Percentiles rank a stretch among this genome's conserved stretches.
phyloP scores from a whole-genome alignment of 2,113 vertebrate genomes.

The Leuciscus idus region DNA sequence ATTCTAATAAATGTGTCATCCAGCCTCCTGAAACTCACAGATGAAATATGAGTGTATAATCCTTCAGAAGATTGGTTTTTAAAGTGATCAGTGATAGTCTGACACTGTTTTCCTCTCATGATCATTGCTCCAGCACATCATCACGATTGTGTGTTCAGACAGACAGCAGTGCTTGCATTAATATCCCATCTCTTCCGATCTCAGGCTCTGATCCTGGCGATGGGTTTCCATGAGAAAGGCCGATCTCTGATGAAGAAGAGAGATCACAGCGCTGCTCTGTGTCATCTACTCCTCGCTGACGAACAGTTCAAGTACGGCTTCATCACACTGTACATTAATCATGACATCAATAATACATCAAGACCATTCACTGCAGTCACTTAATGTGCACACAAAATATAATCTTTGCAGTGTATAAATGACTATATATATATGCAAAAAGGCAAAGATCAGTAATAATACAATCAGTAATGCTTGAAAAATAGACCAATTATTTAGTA shows the following conservation, averaged over 20 bases:
- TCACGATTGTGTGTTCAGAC: constrained; percentile 12
- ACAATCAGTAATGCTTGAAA: background rate
- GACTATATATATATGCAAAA: background rate
- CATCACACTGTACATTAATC: background rate
- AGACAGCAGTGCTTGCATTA: background rate
- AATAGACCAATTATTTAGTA: no score
- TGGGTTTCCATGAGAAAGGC: constrained; percentile 96
- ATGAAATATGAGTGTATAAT: background rate
- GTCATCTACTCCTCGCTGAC: constrained; percentile 90
- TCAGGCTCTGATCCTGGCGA: constrained; percentile 92
- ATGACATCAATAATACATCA: background rate
- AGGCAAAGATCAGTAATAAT: background rate
- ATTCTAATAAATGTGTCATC: background rate
- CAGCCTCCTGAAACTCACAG: background rate
- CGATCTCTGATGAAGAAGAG: constrained; percentile 93
- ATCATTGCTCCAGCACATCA: background rate
- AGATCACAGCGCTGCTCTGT: constrained; percentile 85
- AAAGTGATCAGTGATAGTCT: no score
- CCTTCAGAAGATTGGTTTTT: no score
- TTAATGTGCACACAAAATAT: background rate
- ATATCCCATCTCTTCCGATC: background rate
- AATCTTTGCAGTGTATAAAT: background rate
- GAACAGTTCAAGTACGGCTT: constrained; percentile 86
- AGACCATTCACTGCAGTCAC: background rate
- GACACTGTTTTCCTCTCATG: background rate